These are phyloP conservation scores for Bellardia bayeri DNA, from an alignment of 2,888 invertebrate species.

Conservation along the genomic window DNA sequence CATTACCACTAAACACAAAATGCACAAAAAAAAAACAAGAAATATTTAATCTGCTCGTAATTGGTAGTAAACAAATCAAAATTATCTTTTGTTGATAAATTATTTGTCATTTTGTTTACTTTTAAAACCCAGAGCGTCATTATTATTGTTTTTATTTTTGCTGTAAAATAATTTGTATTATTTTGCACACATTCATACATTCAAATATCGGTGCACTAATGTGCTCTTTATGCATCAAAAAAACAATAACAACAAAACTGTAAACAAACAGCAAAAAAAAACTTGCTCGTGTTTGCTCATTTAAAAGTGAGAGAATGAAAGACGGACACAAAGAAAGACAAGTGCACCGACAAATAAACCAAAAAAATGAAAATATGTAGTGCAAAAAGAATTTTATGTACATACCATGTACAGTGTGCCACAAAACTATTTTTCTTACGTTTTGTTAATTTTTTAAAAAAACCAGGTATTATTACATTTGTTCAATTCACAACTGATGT, in stretches of 20 bases:
- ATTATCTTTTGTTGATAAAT: background rate
- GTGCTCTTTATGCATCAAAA: background rate
- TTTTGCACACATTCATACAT: background rate
- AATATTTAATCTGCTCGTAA: background rate
- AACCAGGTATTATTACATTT: no score
- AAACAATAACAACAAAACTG: background rate
- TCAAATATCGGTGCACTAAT: background rate
- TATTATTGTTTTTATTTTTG: background rate
- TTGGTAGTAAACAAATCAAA: background rate
- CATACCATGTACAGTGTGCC: no score
- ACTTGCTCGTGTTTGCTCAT: background rate
- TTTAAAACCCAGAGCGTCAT: background rate
- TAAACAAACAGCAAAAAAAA: slow-evolving; percentile 9
- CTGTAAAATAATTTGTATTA: background rate
- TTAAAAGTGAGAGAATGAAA: background rate
- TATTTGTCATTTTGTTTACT: background rate
- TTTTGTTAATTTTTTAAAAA: no score
- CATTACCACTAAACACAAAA: background rate
- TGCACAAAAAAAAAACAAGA: background rate
- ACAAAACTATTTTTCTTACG: no score
- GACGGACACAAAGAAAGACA: background rate
- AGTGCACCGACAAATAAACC: background rate
- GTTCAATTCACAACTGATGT: no score
- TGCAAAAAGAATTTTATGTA: background rate
- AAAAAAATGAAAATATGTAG: background rate